These are phyloP conservation scores for Amphiprion ocellaris DNA, from an alignment of 2,113 vertebrate genomes.

Conservation along the genomic window DNA sequence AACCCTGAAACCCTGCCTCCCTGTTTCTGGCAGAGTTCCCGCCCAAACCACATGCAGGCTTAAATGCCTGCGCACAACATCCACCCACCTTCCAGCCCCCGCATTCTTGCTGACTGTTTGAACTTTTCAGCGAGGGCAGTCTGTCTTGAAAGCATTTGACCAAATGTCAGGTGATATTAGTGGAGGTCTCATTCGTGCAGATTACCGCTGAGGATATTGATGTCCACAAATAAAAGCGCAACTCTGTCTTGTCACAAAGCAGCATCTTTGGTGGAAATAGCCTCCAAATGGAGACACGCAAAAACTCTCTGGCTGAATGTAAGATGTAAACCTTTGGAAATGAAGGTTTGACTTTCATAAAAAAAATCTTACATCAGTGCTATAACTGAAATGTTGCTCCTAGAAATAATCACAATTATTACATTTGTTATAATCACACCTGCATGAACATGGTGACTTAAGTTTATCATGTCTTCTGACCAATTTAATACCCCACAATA, in stretches of 20 bases:
- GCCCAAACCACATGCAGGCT: conserved; percentile 72
- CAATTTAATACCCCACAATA: neutral
- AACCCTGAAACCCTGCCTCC: conserved; percentile 65
- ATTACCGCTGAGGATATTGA: conserved; percentile 55
- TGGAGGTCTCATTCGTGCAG: conserved; percentile 61
- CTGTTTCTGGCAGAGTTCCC: conserved; percentile 72
- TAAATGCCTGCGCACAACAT: conserved; percentile 60
- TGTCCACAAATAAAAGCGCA: conserved; percentile 48
- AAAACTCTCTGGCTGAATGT: conserved; percentile 25
- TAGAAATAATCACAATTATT: conserved; percentile 3
- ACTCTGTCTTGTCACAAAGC: conserved; percentile 49
- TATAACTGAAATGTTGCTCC: neutral
- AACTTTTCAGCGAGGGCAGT: conserved; percentile 74
- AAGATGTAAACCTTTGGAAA: neutral
- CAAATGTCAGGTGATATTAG: conserved; percentile 74
- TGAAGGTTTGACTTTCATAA: neutral
- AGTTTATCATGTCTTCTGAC: neutral
- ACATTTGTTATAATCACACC: neutral
- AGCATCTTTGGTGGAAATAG: conserved; percentile 27
- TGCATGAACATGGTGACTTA: neutral
- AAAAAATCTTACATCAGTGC: neutral
- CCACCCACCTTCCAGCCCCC: conserved; percentile 63
- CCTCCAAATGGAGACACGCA: conserved; percentile 15
- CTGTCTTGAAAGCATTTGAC: conserved; percentile 66
- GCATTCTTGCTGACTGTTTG: conserved; percentile 75